Evolutionary conservation across 92 coral and sea anemone species (phyloP), one percentile per base, ranked within the genome.

Genomic region (Zoanthus gigantus): DNA sequence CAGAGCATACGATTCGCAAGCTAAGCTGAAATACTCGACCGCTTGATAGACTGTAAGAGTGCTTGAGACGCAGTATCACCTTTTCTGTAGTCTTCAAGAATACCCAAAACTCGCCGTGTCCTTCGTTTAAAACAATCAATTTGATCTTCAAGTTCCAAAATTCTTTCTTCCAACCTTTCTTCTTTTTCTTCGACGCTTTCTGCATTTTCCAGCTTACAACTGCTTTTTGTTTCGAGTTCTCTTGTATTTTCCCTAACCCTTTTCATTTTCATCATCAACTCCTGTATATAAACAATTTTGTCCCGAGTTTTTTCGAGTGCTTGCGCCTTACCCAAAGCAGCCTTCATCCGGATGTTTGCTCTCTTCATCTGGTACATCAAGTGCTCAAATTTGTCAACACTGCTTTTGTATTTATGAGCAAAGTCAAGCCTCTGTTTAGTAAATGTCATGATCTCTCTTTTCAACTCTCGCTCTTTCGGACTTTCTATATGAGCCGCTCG

Each of bases 61-160:
- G 75, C 85, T 18, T 81, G 28, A 5, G 85, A 65, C 9, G 89
- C 32, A 14, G 71, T 91, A 57, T 82, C 69, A 17, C 30, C 58
- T 15, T 60, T 68, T 28, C 83, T 77, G 63, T 31, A 76, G 9
- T 88, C 81, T 34, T 61, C 87, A 8, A 91, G 93, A 4, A 91
- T 48, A 37, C 69, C 54, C 42, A 60, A 69, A 10, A 81, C 52
- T 14, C 86, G 88, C 71, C 82, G 89, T 72, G 46, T 83, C 65
- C 78, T 91, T 63, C 81, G 79, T 47, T 71, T 76, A 23, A 75
- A 88, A 83, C 74, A 42, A 66, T 83, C 93, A 45, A 88, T 83
- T 60, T 90, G 73, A 83, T 91, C 93, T 88, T 91, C 93, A 60
- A 91, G 78, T 30, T 91, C 92, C 17, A 91, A 69, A 32, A 91